These are phyloP conservation scores for Anseranas semipalmata DNA, from an alignment of 2,113 vertebrate genomes.

Conservation along the genomic window DNA sequence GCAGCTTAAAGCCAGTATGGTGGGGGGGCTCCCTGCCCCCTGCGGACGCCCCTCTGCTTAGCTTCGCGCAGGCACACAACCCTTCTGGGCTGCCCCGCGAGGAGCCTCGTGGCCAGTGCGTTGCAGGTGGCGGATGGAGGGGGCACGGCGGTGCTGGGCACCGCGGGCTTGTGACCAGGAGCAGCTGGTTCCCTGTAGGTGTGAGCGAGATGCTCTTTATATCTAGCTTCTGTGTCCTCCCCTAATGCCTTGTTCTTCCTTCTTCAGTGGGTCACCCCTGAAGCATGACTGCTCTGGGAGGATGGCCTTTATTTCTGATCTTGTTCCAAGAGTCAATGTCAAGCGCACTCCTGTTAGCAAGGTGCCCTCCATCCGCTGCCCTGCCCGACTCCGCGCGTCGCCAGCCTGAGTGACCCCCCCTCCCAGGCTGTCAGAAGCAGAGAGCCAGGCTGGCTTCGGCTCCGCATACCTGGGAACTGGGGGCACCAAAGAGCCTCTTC, in stretches of 20 bases:
- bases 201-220: not conserved
- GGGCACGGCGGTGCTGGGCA: accelerated
- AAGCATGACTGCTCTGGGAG: no score
- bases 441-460: not conserved
- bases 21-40: not conserved
- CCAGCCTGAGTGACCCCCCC: not conserved
- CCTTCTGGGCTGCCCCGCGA: accelerated
- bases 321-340: no score
- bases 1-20: not conserved
- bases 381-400: not conserved
- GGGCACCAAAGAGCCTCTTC: no score
- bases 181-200: accelerated
- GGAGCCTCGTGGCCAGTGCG: accelerated
- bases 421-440: not conserved
- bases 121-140: accelerated
- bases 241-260: not conserved
- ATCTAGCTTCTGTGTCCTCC: not conserved
- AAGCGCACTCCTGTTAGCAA: no score
- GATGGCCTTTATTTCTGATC: no score
- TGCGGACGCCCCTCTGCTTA: no score
- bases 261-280: not conserved
- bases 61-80: accelerated
- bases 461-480: not conserved
- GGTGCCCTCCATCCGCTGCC: no score
- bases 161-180: not conserved